A percentile compares a stretch with the other conserved stretches of the same genome.
Conservation (phyloP, 1,140 invertebrate genomes). For the Antheraea pernyi region DNA sequence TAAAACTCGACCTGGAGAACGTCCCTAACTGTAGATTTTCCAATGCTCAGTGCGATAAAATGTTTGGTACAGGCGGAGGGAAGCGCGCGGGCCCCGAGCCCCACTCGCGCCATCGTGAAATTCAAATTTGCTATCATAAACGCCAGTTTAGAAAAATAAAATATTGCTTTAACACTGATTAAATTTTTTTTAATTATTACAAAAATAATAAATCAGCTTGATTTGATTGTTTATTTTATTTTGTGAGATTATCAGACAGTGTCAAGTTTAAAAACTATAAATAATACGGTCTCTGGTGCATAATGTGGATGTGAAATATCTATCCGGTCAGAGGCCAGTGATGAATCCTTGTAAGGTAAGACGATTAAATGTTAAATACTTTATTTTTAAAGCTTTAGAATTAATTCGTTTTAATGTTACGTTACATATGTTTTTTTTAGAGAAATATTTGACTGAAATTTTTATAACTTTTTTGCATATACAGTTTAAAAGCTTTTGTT, state of each 20-base stretch:
- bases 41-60: constrained; percentile 67
- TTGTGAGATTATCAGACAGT: not conserved
- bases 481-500: too few species aligned
- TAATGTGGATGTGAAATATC: not conserved
- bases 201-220: not conserved
- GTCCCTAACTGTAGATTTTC: constrained; percentile 55
- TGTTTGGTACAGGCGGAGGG: constrained; percentile 52
- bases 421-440: not conserved
- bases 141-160: constrained; percentile 31
- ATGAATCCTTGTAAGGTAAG: not conserved
- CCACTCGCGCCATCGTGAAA: constrained; percentile 51
- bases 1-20: constrained; percentile 40
- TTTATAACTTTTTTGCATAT: too few species aligned
- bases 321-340: not conserved
- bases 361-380: not conserved
- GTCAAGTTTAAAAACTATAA: constrained; percentile 6
- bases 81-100: constrained; percentile 36
- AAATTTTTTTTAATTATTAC: not conserved
- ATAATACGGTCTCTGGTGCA: not conserved
- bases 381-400: not conserved
- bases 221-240: not conserved
- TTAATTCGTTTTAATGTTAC: not conserved
- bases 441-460: too few species aligned
- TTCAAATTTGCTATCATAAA: constrained; percentile 50
- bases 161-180: not conserved